phyloP scores from a whole-genome alignment of 2,888 invertebrate genomes.

The Lottia gigantea region DNA sequence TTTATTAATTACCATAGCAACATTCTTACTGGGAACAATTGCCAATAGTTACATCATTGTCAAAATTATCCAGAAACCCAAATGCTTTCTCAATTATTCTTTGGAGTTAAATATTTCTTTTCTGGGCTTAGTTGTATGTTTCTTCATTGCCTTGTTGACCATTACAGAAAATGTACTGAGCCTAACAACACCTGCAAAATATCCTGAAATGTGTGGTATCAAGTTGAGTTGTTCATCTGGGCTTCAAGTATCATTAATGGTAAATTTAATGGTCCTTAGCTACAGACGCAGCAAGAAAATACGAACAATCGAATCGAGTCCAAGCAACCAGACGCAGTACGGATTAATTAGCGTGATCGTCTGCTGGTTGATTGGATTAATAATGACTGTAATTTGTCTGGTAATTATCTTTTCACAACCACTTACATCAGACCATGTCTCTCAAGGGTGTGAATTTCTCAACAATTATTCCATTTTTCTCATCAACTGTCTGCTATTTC shows the following conservation, averaged over 20 bases:
- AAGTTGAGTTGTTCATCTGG: neutral
- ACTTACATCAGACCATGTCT: no score
- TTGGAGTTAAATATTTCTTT: neutral
- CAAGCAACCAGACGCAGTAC: neutral
- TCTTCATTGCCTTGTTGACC: neutral
- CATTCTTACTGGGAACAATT: neutral
- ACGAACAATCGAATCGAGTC: neutral
- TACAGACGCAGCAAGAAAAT: neutral
- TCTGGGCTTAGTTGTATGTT: neutral
- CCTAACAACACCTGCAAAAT: neutral
- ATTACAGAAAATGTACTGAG: neutral
- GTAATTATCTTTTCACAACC: neutral
- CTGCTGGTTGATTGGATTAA: neutral
- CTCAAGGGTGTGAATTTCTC: no score
- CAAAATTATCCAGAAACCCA: neutral
- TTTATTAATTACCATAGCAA: neutral
- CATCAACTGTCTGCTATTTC: no score
- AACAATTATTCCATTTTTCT: no score
- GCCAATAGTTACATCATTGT: neutral
- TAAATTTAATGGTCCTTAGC: neutral
- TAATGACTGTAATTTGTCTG: neutral
- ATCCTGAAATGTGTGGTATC: neutral
- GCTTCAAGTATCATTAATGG: neutral
- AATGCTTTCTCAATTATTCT: neutral
- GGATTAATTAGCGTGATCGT: neutral